Conservation (phyloP, 2,888 invertebrate genomes). For the Ecdyonurus torrentis region DNA sequence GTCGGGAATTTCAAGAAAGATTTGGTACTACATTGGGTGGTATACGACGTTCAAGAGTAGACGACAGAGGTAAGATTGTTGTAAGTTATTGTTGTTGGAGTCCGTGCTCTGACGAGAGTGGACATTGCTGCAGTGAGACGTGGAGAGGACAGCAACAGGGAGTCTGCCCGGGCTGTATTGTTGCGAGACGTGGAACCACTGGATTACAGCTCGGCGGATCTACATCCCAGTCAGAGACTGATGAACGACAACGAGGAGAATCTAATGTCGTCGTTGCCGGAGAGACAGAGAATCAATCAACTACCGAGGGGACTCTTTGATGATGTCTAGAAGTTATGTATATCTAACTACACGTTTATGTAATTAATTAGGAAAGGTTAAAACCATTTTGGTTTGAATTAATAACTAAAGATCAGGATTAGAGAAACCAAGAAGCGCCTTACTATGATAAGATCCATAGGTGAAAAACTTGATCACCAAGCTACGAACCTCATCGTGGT, state of each 20-base stretch:
- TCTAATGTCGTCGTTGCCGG: slow-evolving; percentile 25
- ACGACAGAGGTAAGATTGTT: slow-evolving; percentile 24
- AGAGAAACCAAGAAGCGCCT: too few relatives aligned
- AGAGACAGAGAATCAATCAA: slow-evolving; percentile 37
- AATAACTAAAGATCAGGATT: too few relatives aligned
- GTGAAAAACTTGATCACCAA: too few relatives aligned
- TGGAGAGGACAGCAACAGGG: slow-evolving; percentile 31
- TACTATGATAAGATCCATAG: too few relatives aligned
- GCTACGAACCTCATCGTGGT: too few relatives aligned
- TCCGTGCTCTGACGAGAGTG: background rate
- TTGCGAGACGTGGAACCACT: slow-evolving; percentile 56
- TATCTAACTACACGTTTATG: too few relatives aligned
- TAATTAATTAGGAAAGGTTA: too few relatives aligned
- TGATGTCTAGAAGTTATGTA: too few relatives aligned
- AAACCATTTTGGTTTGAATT: too few relatives aligned
- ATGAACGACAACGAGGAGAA: slow-evolving; percentile 18
- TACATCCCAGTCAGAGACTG: slow-evolving; percentile 9
- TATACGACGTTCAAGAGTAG: slow-evolving; percentile 13
- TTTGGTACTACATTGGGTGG: slow-evolving; percentile 31
- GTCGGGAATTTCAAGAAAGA: slow-evolving; percentile 54
- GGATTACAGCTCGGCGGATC: slow-evolving; percentile 31
- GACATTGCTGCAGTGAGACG: background rate
- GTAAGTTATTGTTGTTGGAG: background rate
- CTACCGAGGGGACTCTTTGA: slow-evolving; percentile 69
- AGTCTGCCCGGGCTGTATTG: slow-evolving; percentile 61